phyloP scores from a whole-genome alignment of 2,113 vertebrate species.

The Callipepla californica region DNA sequence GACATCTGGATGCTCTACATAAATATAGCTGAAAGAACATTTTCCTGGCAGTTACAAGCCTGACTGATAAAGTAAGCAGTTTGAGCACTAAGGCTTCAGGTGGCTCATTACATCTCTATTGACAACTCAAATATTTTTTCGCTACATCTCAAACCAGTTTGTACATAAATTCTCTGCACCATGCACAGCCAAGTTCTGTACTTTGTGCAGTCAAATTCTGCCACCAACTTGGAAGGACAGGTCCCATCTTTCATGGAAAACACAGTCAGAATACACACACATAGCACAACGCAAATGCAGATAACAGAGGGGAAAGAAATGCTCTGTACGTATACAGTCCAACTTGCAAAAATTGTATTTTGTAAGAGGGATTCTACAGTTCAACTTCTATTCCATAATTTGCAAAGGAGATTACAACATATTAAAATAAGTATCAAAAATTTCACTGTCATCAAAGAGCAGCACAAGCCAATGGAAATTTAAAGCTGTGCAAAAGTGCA shows the following conservation, averaged over 20 bases:
- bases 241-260: neutral
- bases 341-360: neutral
- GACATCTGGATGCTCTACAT: conserved; percentile 64
- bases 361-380: neutral
- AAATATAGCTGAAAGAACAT: conserved; percentile 66
- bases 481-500: neutral
- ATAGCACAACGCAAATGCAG: fast-evolving
- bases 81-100: conserved; percentile 58
- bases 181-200: neutral
- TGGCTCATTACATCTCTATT: conserved; percentile 60
- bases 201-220: neutral
- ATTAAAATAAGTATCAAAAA: neutral
- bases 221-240: neutral
- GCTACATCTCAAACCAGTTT: neutral
- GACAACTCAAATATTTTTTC: conserved; percentile 39
- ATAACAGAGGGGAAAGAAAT: neutral
- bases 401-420: neutral
- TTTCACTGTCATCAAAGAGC: neutral
- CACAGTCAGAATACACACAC: neutral
- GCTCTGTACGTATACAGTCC: neutral
- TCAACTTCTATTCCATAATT: neutral
- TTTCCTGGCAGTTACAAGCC: conserved; percentile 55
- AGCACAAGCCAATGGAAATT: neutral
- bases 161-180: neutral
- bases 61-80: conserved; percentile 46